Conservation (phyloP, 2,888 invertebrate species). For the Cataglyphis altisquamis region DNA sequence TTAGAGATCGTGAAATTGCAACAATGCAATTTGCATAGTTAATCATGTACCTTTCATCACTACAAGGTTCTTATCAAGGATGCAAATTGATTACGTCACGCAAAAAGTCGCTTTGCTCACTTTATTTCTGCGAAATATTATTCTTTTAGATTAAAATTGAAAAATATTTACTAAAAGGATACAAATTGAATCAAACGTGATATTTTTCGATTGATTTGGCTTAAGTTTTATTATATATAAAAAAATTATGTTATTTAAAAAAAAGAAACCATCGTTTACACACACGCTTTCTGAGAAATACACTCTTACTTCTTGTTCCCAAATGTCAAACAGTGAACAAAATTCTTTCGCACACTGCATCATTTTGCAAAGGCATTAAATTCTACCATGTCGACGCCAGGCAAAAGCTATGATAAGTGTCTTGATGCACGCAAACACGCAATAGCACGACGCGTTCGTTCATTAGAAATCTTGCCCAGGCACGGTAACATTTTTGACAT, state of each 20-base stretch:
- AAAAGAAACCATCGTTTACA: neutral
- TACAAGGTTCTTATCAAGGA: neutral
- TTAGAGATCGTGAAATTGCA: constrained; percentile 6
- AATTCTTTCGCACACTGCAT: neutral
- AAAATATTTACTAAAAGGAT: neutral
- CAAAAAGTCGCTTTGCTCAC: neutral
- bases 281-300: neutral
- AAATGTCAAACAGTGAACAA: constrained; percentile 31
- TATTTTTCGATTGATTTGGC: neutral
- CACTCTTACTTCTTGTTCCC: neutral
- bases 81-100: constrained; percentile 15
- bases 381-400: constrained; percentile 14
- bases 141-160: neutral
- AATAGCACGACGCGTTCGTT: constrained; percentile 6
- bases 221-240: neutral
- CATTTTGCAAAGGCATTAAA: constrained; percentile 13
- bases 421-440: constrained; percentile 47
- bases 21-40: constrained; percentile 7
- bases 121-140: neutral
- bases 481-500: neutral
- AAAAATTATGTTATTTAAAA: neutral
- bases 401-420: constrained; percentile 53
- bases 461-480: neutral
- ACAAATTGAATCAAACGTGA: neutral
- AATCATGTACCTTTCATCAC: neutral